Percentiles rank a stretch among this genome's conserved stretches.
These are phyloP conservation scores for Syritta pipiens DNA, from an alignment of 2,888 invertebrate genomes.

Conservation along the genomic window DNA sequence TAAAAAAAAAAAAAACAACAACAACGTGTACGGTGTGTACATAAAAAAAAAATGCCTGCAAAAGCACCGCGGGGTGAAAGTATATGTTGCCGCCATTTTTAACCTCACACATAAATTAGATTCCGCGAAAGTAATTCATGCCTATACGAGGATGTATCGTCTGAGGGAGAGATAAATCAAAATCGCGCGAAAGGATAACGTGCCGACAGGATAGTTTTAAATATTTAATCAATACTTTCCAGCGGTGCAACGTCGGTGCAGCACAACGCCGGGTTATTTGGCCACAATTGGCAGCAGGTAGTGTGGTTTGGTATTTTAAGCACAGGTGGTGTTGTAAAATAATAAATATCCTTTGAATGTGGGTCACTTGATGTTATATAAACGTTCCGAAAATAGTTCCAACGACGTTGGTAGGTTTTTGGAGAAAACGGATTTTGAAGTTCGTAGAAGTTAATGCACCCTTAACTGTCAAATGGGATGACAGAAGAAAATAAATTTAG, in stretches of 20 bases:
- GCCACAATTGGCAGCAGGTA: conserved; percentile 60
- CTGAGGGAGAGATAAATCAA: conserved; percentile 50
- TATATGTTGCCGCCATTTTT: conserved; percentile 11
- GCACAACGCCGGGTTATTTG: conserved; percentile 13
- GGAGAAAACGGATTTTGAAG: conserved; percentile 29
- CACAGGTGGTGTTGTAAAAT: conserved; percentile 45
- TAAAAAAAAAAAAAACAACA: neutral
- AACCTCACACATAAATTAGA: conserved; percentile 37
- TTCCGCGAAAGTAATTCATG: conserved; percentile 20
- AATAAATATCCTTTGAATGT: conserved; percentile 56
- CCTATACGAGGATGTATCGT: neutral
- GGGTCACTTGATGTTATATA: conserved; percentile 45
- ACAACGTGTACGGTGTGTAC: neutral
- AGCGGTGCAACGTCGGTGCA: neutral
- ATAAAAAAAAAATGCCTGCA: conserved; percentile 26
- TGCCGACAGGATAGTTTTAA: conserved; percentile 55
- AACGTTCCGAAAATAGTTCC: too few relatives aligned
- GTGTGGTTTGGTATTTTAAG: conserved; percentile 35
- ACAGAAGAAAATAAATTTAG: conserved; percentile 33
- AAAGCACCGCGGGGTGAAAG: neutral
- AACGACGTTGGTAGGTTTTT: too few relatives aligned
- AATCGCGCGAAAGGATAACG: conserved; percentile 45
- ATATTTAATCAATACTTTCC: conserved; percentile 57
- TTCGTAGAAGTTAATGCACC: conserved; percentile 32
- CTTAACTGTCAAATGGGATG: conserved; percentile 46